phyloP scores from a whole-genome alignment of 2,797 vertebrate genomes.

The Otolemur crassicaudatus region DNA sequence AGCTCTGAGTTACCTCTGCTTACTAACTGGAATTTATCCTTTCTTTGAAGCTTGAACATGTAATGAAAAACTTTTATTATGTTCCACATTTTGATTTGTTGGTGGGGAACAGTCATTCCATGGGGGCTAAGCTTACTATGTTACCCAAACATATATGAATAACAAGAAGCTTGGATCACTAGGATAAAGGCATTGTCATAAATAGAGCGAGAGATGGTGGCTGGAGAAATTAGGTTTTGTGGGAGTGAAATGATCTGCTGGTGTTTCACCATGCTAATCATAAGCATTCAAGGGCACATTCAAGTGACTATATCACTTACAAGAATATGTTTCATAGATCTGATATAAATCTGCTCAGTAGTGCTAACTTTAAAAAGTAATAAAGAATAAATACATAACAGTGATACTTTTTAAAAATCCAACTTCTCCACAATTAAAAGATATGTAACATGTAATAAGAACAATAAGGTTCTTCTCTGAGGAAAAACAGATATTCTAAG shows the following conservation, averaged over 20 bases:
- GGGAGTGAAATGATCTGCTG: background rate
- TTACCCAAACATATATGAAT: background rate
- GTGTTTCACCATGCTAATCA: background rate
- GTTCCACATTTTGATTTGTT: background rate
- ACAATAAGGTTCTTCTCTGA: conserved; percentile 1
- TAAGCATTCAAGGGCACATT: background rate
- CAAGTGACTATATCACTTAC: background rate
- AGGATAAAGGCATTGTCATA: background rate
- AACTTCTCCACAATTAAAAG: conserved; percentile 39
- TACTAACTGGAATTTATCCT: background rate
- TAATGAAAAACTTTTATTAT: background rate
- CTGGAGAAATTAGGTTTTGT: background rate
- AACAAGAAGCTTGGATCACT: background rate
- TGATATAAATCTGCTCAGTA: conserved; percentile 24
- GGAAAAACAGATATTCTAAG: background rate
- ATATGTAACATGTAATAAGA: background rate
- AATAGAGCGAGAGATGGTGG: background rate
- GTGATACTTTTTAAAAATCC: background rate
- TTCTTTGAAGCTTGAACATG: background rate
- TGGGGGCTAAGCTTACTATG: background rate
- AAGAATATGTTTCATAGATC: conserved; percentile 27
- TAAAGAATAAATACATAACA: conserved; percentile 17
- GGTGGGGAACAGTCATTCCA: background rate
- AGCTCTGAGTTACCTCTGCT: background rate
- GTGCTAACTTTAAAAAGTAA: conserved; percentile 1